These are phyloP conservation scores for Trachymyrmex cornetzi DNA, from an alignment of 1,140 invertebrate genomes.

Conservation along the genomic window DNA sequence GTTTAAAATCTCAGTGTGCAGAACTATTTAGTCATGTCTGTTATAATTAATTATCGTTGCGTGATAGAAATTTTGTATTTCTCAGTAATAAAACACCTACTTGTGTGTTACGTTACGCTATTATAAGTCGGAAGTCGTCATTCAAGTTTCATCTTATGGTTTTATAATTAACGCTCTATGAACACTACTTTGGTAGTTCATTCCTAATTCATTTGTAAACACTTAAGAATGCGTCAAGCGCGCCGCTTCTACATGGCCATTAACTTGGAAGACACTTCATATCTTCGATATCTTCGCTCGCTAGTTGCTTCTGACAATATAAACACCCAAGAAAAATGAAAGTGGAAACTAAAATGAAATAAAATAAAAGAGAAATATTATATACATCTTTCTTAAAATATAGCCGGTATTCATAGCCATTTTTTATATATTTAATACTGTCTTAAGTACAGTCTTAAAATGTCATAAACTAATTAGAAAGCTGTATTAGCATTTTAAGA, in stretches of 20 bases:
- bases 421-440: too few relatives aligned
- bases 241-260: conserved; percentile 48
- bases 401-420: not conserved
- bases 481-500: too few relatives aligned
- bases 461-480: too few relatives aligned
- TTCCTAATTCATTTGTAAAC: conserved; percentile 57
- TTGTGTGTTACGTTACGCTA: not conserved
- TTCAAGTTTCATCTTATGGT: conserved; percentile 27
- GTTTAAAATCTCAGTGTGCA: not conserved
- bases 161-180: conserved; percentile 52
- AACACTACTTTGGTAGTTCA: conserved; percentile 30
- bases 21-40: conserved; percentile 56
- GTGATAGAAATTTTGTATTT: conserved; percentile 25
- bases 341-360: conserved; percentile 11
- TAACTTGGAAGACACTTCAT: conserved; percentile 53
- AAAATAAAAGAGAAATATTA: not conserved
- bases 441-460: too few relatives aligned
- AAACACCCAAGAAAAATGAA: conserved; percentile 13
- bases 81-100: not conserved
- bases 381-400: not conserved
- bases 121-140: conserved; percentile 26
- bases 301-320: conserved; percentile 37
- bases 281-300: conserved; percentile 40
- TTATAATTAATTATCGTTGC: conserved; percentile 67
- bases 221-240: conserved; percentile 43